Evolutionary conservation across 2,113 vertebrate species (phyloP).

Genomic region (Alligator sinensis): DNA sequence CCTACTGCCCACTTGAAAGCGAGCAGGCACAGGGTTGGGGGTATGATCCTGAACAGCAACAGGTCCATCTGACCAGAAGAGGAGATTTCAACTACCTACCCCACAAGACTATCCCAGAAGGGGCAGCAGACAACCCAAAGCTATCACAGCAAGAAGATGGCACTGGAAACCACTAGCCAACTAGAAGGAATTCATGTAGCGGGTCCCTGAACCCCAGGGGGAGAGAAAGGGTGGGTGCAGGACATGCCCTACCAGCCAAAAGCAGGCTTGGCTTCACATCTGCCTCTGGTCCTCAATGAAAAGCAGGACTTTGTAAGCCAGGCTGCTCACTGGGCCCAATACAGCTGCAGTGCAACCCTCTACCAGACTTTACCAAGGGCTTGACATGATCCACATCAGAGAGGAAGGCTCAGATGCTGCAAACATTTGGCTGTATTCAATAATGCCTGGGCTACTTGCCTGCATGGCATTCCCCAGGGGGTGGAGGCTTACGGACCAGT

Average conservation of each 20-base stretch:
- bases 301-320: no score
- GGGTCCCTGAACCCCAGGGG: no score
- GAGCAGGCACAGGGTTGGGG: background rate
- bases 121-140: no score
- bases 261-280: background rate
- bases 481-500: no score
- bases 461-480: no score
- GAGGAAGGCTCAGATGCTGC: no score
- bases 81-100: no score
- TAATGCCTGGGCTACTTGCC: no score
- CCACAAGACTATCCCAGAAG: background rate
- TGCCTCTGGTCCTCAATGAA: background rate
- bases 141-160: background rate
- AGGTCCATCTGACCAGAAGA: no score
- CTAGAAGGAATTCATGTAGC: no score
- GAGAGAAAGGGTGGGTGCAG: rapidly evolving
- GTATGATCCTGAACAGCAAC: background rate
- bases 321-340: background rate
- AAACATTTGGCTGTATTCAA: background rate
- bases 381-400: background rate
- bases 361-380: background rate
- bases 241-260: rapidly evolving
- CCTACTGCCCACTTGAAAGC: background rate
- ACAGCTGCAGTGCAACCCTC: rapidly evolving
- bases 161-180: background rate